phyloP scores from a whole-genome alignment of 2,888 invertebrate species.

The Rhagonycha lutea region DNA sequence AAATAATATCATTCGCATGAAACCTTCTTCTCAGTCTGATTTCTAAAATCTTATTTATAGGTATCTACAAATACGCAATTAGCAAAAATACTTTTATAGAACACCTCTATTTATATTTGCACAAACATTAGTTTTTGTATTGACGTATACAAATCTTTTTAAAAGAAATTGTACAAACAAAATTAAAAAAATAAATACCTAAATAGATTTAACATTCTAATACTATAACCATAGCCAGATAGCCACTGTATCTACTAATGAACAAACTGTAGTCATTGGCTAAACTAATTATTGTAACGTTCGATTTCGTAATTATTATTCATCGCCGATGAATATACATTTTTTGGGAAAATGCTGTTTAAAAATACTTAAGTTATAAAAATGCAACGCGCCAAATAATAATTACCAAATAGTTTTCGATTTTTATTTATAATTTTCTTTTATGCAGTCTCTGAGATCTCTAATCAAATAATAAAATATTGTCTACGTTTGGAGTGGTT shows the following conservation, averaged over 20 bases:
- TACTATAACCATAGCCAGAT: constrained; percentile 6
- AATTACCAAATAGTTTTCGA: background rate
- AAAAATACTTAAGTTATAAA: background rate
- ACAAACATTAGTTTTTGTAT: background rate
- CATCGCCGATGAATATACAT: background rate
- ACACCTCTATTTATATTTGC: background rate
- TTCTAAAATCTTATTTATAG: background rate
- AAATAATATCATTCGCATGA: background rate
- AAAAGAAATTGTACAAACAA: background rate
- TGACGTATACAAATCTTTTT: background rate
- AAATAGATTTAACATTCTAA: constrained; percentile 6
- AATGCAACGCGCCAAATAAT: background rate
- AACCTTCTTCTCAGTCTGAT: background rate
- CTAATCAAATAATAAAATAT: background rate
- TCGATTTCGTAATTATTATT: background rate
- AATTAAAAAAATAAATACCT: constrained; percentile 7
- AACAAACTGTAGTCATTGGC: background rate
- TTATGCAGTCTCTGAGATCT: constrained; percentile 2
- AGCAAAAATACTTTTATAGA: background rate
- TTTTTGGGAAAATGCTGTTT: background rate
- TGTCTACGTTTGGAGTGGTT: background rate
- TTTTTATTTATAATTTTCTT: background rate
- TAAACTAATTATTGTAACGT: background rate
- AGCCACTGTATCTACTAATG: constrained; percentile 2
- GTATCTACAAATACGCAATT: background rate